Base-by-base conservation (phyloP, 2,113 vertebrate genomes). In the Malurus melanocephalus region DNA sequence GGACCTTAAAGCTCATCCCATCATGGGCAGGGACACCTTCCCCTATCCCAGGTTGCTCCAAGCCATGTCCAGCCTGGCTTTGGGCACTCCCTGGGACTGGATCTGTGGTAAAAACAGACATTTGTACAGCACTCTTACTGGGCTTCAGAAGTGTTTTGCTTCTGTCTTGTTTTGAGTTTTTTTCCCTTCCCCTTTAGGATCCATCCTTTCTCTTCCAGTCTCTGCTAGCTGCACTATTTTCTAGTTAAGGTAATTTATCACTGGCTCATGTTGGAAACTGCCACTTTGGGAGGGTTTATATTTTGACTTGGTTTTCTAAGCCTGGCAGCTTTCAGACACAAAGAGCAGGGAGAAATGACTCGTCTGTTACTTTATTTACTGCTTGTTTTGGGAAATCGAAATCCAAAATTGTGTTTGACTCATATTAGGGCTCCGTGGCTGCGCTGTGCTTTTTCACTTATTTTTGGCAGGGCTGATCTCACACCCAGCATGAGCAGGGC, bases 261-360 rank as follows among this genome's bases (percentile, higher is more conserved):
- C 90, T 64, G 56, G 72, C 80, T 96, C 78, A 32, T 80, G 48
- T 84, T 42, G 56, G 43, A 48, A 65, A 55, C 17, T 75, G 89
- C 76, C 73, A 80, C 30, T 86, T 86, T 11, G 16, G 28, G 80
- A n/a, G 23, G 20, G 38, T 51, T 78, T 80, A 9, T 83, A 7
- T 94, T 94, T 81, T 68, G 43, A 77, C 55, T 78, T 82, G 60
- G 67, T 76, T 95, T 95, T 95, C 60, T 62, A 90, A 91, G 94
- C 94, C 80, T 77, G 81, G 87, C 76, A 89, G 59, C 28, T 40
- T 85, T 80, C 72, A 87, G 76, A 89, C 87, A 92, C 94, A 92
- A 95, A 67, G 21, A 21, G 52, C 81, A 86, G 93, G 80, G 84
- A 94, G 80, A 92, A 95, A 62, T 97, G 85, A 97, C 75, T 96